Base-by-base conservation (phyloP, 2,113 vertebrate species). In the Daboia siamensis region DNA sequence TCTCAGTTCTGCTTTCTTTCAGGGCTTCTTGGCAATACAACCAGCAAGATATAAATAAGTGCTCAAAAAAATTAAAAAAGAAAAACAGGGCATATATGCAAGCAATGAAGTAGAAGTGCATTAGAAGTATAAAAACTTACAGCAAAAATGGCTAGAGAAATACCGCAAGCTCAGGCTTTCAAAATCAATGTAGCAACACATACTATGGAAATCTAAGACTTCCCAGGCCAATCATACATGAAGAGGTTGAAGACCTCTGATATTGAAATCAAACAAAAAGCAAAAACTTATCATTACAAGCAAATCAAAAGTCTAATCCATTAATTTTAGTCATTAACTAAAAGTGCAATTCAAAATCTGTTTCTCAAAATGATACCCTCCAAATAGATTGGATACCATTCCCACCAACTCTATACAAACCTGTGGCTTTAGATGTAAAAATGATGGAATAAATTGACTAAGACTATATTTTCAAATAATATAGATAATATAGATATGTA, bases 1-100 rank as follows among this genome's bases (percentile, higher is more conserved):
- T 98, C 98, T 98, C 93, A 95, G 95, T 93, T 98, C 98, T 98
- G 98, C 97, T 98, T 98, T 98, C 98, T 97, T 97, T 98, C 98
- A 98, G 97, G 96, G 97, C 96, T 98, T 97, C 97, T 97, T 98
- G 97, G 98, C 97, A 98, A 97, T 97, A 94, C 94, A 97, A 95
- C 96, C 97, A 97, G 97, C 96, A 96, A 96, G 97, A 98, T 98
- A 98, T 98, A 98, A 97, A 98, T 98, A 98, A 94, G 97, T 96
- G 97, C 97, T 95, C 80, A 52, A 84, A 85, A 33, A 94, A 96
- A 94, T n/a, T 44, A 24, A 46, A 33, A 80, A 54, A 55, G 23
- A 90, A 39, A 90, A 23, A 55, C 6, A 93, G 95, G 91, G 95
- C 95, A 95, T 61, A 91, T 56, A 44, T 90, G 87, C 15, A 91